These are phyloP conservation scores for Bombus pyrosoma DNA, from an alignment of 1,140 invertebrate species.

Conservation along the genomic window DNA sequence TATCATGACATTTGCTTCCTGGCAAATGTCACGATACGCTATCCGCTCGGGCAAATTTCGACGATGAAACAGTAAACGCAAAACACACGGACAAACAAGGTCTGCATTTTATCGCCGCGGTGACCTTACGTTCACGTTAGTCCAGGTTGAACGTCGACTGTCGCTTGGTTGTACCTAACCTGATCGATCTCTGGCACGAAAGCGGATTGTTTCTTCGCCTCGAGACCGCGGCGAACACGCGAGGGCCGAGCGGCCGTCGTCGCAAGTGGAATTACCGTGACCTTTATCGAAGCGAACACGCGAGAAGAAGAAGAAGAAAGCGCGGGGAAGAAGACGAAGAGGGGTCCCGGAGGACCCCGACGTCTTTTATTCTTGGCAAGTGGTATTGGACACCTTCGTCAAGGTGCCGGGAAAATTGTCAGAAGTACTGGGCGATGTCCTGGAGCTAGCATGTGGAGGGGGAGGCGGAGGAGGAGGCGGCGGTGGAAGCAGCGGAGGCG, in stretches of 20 bases:
- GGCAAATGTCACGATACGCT: slow-evolving; percentile 15
- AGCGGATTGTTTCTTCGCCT: not conserved
- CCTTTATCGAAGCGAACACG: not conserved
- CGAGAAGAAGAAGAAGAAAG: not conserved
- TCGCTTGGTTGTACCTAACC: not conserved
- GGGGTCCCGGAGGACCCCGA: slow-evolving; percentile 12
- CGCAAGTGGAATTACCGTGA: not conserved
- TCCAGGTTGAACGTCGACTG: slow-evolving; percentile 16
- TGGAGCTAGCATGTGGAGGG: slow-evolving; percentile 78
- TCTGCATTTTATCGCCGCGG: not conserved
- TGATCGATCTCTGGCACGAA: not conserved
- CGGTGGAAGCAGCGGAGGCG: not conserved
- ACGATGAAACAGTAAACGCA: not conserved
- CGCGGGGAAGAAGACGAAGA: not conserved
- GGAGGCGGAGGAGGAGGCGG: slow-evolving; percentile 21
- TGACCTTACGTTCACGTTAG: slow-evolving; percentile 38
- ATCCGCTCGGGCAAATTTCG: not conserved
- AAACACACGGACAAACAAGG: not conserved
- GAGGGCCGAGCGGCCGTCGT: not conserved
- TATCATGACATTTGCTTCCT: slow-evolving; percentile 1
- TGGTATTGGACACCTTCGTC: slow-evolving; percentile 75
- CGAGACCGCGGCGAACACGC: not conserved
- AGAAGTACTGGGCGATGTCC: slow-evolving; percentile 78
- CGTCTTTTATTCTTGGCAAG: not conserved
- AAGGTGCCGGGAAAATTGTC: slow-evolving; percentile 80